Evolutionary conservation across 2,113 vertebrate species (phyloP).

Genomic region (Paradoxurus hermaphroditus): DNA sequence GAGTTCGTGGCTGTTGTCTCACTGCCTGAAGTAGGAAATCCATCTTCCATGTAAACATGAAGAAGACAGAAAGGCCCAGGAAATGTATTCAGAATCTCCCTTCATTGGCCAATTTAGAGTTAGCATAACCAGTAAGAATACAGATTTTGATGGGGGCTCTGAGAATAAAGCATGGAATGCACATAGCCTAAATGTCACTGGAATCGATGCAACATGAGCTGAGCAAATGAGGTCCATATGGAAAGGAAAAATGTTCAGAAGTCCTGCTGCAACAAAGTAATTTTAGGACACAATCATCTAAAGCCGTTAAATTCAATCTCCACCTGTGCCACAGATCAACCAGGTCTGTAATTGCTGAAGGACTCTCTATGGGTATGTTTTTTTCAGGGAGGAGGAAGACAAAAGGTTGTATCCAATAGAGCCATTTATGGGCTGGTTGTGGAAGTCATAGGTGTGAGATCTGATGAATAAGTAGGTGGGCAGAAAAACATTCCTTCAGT

Average conservation of each 20-base stretch:
- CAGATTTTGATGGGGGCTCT: background rate
- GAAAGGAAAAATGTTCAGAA: background rate
- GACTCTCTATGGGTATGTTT: background rate
- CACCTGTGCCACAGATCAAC: conserved; percentile 27
- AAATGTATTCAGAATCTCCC: background rate
- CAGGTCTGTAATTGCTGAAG: background rate
- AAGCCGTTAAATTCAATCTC: background rate
- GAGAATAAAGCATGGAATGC: background rate
- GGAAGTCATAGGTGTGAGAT: background rate
- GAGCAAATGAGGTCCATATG: background rate
- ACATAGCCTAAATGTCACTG: background rate
- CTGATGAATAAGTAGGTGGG: background rate
- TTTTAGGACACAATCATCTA: background rate
- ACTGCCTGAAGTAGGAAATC: background rate
- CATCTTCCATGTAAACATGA: background rate
- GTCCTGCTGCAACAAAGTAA: background rate
- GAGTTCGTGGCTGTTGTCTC: background rate
- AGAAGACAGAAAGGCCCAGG: background rate
- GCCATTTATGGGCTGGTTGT: conserved; percentile 1
- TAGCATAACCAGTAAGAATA: background rate
- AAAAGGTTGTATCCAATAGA: background rate
- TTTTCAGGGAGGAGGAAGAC: background rate
- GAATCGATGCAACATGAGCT: background rate
- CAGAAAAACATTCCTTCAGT: background rate
- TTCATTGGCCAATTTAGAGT: background rate